Conservation (phyloP, 2,888 invertebrate species). For the Agrotis ipsilon region DNA sequence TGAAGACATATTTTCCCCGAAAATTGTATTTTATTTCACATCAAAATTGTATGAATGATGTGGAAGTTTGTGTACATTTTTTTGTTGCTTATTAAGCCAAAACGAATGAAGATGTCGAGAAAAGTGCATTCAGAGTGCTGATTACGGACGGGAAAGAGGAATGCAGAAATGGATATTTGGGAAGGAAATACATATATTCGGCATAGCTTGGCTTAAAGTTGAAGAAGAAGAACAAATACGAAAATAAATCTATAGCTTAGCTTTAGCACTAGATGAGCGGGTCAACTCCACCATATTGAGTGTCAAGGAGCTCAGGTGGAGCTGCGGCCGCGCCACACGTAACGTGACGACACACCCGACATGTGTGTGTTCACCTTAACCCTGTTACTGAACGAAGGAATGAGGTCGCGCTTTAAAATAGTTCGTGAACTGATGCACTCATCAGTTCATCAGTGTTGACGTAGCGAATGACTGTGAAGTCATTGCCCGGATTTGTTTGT, state of each 20-base stretch:
- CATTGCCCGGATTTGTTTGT: constrained; percentile 5
- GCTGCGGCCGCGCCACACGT: constrained; percentile 60
- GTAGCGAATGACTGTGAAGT: constrained; percentile 5
- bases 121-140: no score
- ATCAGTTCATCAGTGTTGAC: background rate
- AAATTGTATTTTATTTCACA: no score
- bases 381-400: constrained; percentile 40
- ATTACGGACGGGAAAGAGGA: no score
- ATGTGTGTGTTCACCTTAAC: constrained; percentile 41
- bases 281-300: constrained; percentile 55
- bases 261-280: background rate
- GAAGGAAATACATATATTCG: no score
- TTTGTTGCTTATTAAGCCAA: no score
- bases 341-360: constrained; percentile 21
- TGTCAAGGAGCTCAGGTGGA: constrained; percentile 61
- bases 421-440: constrained; percentile 3
- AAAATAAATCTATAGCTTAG: constrained; percentile 5
- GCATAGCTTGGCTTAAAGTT: no score
- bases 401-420: constrained; percentile 35
- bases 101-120: no score
- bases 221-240: no score
- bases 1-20: no score
- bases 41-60: no score
- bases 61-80: no score
- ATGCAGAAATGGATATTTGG: no score